Evolutionary conservation across 2,888 invertebrate genomes (phyloP), one percentile per base, ranked within the genome.

Genomic region (Andricus quercusramuli): DNA sequence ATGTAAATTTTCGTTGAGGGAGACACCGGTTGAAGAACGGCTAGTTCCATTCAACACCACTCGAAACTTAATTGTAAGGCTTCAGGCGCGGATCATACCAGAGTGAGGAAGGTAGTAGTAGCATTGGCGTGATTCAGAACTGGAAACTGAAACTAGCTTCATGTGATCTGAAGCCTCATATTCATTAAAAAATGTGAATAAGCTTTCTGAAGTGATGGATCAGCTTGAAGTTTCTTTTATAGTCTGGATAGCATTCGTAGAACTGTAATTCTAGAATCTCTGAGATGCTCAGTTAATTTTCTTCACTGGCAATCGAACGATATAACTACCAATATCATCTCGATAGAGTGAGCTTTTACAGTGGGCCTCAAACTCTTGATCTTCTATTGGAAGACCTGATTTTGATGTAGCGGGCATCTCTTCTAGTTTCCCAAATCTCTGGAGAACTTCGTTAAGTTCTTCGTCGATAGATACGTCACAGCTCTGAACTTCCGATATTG

Each of bases 1-100:
- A 62, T 84, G 67, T 59, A 89, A 79, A 0, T 76, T 44, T 0
- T 88, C 85, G 67, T 90, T 90, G 0, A 41, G 41, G 88, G 79
- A 3, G 90, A 89, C 0, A 79, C 6, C 0, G 80, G 82, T 1
- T 76, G 76, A 8, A 22, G 29, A 2, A 81, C 77, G 29, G 85
- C 85, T 13, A 85, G 83, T 29, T 86, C 78, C 4, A 85, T 44
- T 41, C 0, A 41, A 41, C 9, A 41, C 41, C 41, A 41, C 41
- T 41, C 41, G 41, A 41, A 11, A 0, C 67, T 83, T 86, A 4
- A 85, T 86, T 4, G 87, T 88, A 20, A 78, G 62, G 59, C 84
- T 87, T 6, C 80, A 77, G 22, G 79, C 78, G 22, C 85, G 85
- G 13, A 85, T 66, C 6, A 89, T 82, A 1, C 82, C 82, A 65